phyloP scores from a whole-genome alignment of 2,797 vertebrate species.

The Acanthurus tractus region DNA sequence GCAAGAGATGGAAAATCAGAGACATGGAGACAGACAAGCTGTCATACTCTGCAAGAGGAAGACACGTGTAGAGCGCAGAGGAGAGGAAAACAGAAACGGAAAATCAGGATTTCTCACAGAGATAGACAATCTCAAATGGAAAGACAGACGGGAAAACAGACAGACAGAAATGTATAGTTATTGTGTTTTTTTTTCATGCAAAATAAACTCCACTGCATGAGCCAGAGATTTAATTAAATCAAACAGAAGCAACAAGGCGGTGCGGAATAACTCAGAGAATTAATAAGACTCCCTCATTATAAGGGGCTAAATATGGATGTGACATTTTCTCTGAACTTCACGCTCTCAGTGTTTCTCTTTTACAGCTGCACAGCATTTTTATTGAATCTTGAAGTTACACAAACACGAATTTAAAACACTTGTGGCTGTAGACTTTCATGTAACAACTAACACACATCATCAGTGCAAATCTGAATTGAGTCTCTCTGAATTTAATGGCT shows the following conservation, averaged over 20 bases:
- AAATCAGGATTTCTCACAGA: conserved; percentile 37
- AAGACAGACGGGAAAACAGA: conserved; percentile 9
- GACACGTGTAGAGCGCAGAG: conserved; percentile 12
- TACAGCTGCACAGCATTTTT: conserved; percentile 4
- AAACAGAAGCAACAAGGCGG: conserved; percentile 41
- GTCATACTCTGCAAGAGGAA: conserved; percentile 30
- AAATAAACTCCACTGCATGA: conserved; percentile 34
- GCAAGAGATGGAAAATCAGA: conserved; percentile 51
- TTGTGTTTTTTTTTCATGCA: conserved; percentile 24
- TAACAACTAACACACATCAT: conserved; percentile 19
- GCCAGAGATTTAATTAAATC: conserved; percentile 59
- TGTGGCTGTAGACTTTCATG: not conserved
- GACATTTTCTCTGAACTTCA: conserved; percentile 55
- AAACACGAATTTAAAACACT: not conserved
- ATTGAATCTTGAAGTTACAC: conserved; percentile 1
- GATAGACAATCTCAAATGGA: conserved; percentile 35
- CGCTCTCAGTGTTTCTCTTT: conserved; percentile 33
- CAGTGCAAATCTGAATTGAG: conserved; percentile 9
- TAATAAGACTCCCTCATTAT: conserved; percentile 70
- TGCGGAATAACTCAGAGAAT: conserved; percentile 34
- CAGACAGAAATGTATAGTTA: conserved; percentile 13
- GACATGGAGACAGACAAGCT: conserved; percentile 12
- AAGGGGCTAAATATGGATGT: conserved; percentile 69
- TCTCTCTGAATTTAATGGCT: not conserved
- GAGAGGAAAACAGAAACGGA: conserved; percentile 33